Evolutionary conservation across 2,888 invertebrate species (phyloP).

Genomic region (Euproctis similis): DNA sequence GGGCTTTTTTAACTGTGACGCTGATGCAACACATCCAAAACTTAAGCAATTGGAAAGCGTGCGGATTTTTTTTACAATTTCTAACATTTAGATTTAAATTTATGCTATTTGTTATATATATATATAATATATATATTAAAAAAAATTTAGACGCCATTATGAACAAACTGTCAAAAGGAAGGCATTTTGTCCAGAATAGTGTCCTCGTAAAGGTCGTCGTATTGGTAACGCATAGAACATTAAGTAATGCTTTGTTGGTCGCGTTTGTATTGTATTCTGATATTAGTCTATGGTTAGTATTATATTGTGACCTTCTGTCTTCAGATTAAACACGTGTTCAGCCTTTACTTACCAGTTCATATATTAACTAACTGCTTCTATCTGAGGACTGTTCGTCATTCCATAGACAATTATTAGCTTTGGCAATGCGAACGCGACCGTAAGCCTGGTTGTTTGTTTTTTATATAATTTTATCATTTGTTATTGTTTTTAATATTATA

Average conservation of each 20-base stretch:
- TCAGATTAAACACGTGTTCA: slow-evolving; percentile 10
- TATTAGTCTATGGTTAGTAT: slow-evolving; percentile 20
- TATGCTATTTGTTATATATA: too few species aligned
- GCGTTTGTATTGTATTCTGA: slow-evolving; percentile 17
- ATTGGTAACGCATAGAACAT: too few species aligned
- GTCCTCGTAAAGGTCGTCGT: too few species aligned
- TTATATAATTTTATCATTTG: slow-evolving; percentile 38
- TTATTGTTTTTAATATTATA: slow-evolving; percentile 52
- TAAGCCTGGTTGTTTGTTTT: slow-evolving; percentile 38
- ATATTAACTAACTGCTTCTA: too few species aligned
- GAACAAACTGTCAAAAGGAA: too few species aligned
- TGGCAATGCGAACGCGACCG: slow-evolving; percentile 23
- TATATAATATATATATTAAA: too few species aligned
- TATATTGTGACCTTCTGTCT: slow-evolving; percentile 5
- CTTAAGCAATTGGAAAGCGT: slow-evolving; percentile 11
- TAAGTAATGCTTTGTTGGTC: slow-evolving; percentile 17
- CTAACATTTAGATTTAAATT: slow-evolving; percentile 20
- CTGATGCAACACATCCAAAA: slow-evolving; percentile 1
- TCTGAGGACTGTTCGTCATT: too few species aligned
- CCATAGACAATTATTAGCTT: too few species aligned
- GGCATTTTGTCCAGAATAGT: too few species aligned
- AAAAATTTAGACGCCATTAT: too few species aligned
- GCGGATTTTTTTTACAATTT: slow-evolving; percentile 20
- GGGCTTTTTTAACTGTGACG: slow-evolving; percentile 7
- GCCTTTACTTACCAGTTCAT: too few species aligned